phyloP scores from a whole-genome alignment of 2,888 invertebrate genomes.

The Physocephala rufipes region DNA sequence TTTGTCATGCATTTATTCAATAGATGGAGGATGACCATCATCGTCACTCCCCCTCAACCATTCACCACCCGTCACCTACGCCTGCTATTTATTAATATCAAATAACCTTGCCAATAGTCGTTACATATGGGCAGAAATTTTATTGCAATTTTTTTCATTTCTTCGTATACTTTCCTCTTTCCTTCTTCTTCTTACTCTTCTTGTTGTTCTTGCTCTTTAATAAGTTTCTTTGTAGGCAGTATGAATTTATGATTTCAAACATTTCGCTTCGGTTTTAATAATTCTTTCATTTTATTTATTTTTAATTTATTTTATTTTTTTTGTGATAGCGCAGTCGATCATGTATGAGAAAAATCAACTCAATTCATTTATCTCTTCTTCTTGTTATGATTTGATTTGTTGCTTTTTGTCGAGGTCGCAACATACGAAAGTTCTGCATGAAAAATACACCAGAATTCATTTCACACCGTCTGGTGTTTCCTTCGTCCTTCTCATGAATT shows the following conservation, averaged over 20 bases:
- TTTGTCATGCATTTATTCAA: slow-evolving; percentile 55
- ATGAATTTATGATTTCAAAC: too few relatives aligned
- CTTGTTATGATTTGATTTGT: not conserved
- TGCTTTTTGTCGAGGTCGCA: too few relatives aligned
- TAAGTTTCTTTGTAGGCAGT: not conserved
- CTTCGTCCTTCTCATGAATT: not conserved
- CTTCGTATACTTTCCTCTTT: not conserved
- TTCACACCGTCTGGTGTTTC: not conserved
- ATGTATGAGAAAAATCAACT: too few relatives aligned
- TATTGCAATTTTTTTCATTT: not conserved
- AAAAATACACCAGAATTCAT: too few relatives aligned
- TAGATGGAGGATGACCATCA: slow-evolving; percentile 39
- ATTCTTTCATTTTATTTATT: too few relatives aligned
- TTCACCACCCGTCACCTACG: not conserved
- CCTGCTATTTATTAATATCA: not conserved
- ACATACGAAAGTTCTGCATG: too few relatives aligned
- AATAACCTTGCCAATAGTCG: not conserved
- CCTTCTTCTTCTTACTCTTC: not conserved
- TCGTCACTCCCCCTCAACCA: not conserved
- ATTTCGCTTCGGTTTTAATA: too few relatives aligned
- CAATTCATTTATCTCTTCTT: too few relatives aligned
- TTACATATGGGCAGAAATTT: not conserved
- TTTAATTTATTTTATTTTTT: too few relatives aligned
- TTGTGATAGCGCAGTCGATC: too few relatives aligned
- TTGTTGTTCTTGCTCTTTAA: not conserved